Evolutionary conservation across 2,113 vertebrate species (phyloP), one percentile per base, ranked within the genome.

Genomic region (Herpailurus yagouaroundi): DNA sequence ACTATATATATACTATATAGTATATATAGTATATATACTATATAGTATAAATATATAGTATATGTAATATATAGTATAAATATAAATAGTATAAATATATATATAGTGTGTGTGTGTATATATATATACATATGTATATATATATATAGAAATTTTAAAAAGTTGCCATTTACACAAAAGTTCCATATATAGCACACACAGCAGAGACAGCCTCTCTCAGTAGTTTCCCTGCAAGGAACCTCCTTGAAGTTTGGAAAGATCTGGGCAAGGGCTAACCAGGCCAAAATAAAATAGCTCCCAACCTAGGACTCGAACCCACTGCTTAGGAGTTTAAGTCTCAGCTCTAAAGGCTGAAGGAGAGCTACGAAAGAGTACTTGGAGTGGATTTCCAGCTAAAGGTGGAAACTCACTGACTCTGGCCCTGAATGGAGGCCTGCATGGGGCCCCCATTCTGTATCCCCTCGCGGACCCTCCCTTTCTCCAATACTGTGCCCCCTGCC

Each of bases 361-460:
- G 19, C 6, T 5, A 48, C 38, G 50, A 10, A 1, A 13, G 27
- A 57, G n/a, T 19, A 86, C 89, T 33, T 41, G 14, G 71, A 38
- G 25, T 60, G 81, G 89, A 52, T 80, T 86, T 80, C 19, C 45
- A 21, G 77, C 55, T 55, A 83, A 92, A 71, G 79, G n/a, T 60
- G 23, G 64, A 68, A 45, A 5, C n/a, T 25, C n/a, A 13, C 16
- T 16, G 5, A 48, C 52, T 64, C 19, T 31, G 41, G 88, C 1
- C 80, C 33, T 13, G 19, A 33, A 2, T 11, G 8, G 50, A 52
- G 36, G 38, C 71, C 81, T 38, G 25, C 3, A 0, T 0, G 15
- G 41, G 12, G 74, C 23, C 16, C 29, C 23, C 8, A 9, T 23
- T 41, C 45, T 55, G 33, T 41, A 38, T 41, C 2, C 41, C 11